Evolutionary conservation across 1,140 invertebrate genomes (phyloP).

Genomic region (Drosophila cardini): DNA sequence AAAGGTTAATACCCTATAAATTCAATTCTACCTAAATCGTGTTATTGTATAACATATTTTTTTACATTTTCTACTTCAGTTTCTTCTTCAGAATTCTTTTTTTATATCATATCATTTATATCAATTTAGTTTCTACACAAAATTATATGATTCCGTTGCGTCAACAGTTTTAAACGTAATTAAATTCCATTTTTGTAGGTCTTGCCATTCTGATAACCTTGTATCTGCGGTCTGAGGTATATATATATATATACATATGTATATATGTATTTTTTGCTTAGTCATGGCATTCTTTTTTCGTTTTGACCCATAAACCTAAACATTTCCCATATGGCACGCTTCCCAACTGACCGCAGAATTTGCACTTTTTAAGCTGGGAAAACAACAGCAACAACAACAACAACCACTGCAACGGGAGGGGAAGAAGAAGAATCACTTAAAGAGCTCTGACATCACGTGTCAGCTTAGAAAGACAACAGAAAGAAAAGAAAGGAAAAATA

Average conservation of each 20-base stretch:
- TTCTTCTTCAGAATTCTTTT: background rate
- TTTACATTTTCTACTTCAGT: background rate
- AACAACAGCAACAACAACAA: constrained; percentile 15
- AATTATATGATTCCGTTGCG: background rate
- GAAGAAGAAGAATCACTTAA: background rate
- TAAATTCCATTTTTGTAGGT: constrained; percentile 4
- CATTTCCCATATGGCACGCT: constrained; percentile 37
- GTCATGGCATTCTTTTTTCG: constrained; percentile 19
- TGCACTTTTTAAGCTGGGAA: constrained; percentile 32
- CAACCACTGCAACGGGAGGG: too few species aligned
- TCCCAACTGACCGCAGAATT: constrained; percentile 36
- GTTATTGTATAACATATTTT: too few species aligned
- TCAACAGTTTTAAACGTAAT: constrained; percentile 6
- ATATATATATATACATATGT: too few species aligned
- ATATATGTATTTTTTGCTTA: background rate
- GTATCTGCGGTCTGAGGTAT: constrained; percentile 6
- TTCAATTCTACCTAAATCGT: too few species aligned
- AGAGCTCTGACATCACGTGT: constrained; percentile 35
- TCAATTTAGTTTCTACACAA: background rate
- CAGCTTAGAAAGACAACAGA: constrained; percentile 21
- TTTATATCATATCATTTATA: background rate
- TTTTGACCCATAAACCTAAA: constrained; percentile 41
- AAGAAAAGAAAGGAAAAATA: background rate
- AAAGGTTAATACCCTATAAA: too few species aligned
- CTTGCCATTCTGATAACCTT: constrained; percentile 38